Conservation (phyloP, 2,113 vertebrate species). For the Rana temporaria region DNA sequence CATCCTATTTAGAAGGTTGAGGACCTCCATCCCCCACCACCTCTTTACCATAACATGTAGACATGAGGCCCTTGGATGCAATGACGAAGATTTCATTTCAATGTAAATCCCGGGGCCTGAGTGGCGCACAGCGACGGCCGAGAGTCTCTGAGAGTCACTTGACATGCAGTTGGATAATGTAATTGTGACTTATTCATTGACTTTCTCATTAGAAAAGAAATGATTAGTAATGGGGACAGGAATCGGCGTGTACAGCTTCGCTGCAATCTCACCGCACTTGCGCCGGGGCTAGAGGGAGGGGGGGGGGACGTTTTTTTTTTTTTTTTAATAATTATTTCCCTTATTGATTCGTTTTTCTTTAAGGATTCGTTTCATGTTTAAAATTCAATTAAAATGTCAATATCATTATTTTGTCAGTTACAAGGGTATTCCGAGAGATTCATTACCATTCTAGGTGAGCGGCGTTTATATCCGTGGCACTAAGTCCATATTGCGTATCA, state of each 20-base stretch:
- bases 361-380: conserved; percentile 41
- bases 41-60: conserved; percentile 37
- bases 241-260: conserved; percentile 44
- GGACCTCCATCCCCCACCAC: not conserved
- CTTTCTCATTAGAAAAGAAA: conserved; percentile 55
- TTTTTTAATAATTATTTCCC: conserved; percentile 34
- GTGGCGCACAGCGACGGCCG: conserved; percentile 6
- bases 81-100: conserved; percentile 37
- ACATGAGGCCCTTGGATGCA: conserved; percentile 9
- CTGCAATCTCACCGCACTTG: conserved; percentile 36
- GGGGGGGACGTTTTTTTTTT: conserved; percentile 22
- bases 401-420: conserved; percentile 37
- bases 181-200: conserved; percentile 57
- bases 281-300: no score
- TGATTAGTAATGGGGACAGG: conserved; percentile 42
- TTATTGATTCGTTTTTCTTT: conserved; percentile 38
- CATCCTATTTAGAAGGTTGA: not conserved
- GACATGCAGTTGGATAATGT: conserved; percentile 51
- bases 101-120: conserved; percentile 36
- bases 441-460: conserved; percentile 42
- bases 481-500: conserved; percentile 11
- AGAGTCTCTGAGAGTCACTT: conserved; percentile 48
- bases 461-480: conserved; percentile 16
- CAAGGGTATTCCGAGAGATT: conserved; percentile 21
- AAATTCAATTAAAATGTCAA: conserved; percentile 48